Conservation (phyloP, 2,888 invertebrate species). For the Lepas anatifera region DNA sequence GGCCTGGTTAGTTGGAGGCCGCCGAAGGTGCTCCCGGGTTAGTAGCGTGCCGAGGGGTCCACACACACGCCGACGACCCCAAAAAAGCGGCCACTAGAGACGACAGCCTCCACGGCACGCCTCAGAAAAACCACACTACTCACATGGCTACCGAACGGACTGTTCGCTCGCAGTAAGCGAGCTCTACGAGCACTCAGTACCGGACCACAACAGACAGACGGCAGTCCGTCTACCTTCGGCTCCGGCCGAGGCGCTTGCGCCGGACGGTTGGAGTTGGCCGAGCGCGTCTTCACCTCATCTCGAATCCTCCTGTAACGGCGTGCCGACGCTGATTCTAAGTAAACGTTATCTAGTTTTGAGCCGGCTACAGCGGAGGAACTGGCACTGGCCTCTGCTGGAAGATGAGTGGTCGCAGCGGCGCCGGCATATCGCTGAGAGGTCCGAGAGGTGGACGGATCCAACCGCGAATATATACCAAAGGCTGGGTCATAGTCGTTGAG, state of each 20-base stretch:
- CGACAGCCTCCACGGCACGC: neutral
- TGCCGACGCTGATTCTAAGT: neutral
- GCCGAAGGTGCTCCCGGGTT: neutral
- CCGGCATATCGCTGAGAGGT: neutral
- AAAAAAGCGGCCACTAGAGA: neutral
- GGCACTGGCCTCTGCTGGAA: neutral
- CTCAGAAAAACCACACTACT: neutral
- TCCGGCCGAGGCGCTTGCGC: neutral
- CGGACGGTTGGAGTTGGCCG: neutral
- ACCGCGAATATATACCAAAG: neutral
- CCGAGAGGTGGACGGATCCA: neutral
- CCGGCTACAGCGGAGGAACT: neutral
- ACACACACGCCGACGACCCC: neutral
- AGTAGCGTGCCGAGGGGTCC: neutral
- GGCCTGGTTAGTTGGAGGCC: neutral
- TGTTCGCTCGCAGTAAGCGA: neutral
- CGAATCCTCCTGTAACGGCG: constrained; percentile 2
- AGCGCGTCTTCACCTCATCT: constrained; percentile 8
- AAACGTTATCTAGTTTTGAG: neutral
- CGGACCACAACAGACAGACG: neutral
- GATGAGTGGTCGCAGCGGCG: no score
- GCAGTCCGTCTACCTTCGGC: neutral
- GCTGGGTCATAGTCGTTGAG: neutral
- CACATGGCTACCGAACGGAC: neutral
- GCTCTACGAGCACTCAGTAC: neutral